Conservation (phyloP, 1,140 invertebrate genomes). For the Caenorhabditis latens region DNA sequence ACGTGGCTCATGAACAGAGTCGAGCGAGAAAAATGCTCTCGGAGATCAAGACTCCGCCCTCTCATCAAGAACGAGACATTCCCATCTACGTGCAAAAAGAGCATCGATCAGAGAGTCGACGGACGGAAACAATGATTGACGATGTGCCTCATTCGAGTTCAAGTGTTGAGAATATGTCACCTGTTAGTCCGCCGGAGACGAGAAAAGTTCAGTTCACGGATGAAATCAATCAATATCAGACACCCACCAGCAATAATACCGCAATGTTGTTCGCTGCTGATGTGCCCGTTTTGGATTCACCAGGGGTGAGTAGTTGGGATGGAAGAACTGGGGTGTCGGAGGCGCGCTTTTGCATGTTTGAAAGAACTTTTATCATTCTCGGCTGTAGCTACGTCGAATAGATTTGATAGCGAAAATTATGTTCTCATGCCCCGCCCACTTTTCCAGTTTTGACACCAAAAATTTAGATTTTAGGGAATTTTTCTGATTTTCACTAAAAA, state of each 20-base stretch:
- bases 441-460: too few species aligned
- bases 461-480: too few species aligned
- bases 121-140: slow-evolving; percentile 57
- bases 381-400: too few species aligned
- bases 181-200: slow-evolving; percentile 30
- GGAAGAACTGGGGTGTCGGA: too few species aligned
- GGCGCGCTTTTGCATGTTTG: not conserved
- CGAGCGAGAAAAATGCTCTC: slow-evolving; percentile 33
- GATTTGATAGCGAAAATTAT: too few species aligned
- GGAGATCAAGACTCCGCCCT: not conserved
- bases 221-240: slow-evolving; percentile 20
- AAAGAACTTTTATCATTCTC: too few species aligned
- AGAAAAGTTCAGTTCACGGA: slow-evolving; percentile 40
- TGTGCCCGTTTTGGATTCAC: slow-evolving; percentile 53
- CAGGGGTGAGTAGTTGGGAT: slow-evolving; percentile 5
- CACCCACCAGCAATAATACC: not conserved
- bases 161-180: slow-evolving; percentile 43
- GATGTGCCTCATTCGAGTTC: slow-evolving; percentile 48
- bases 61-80: slow-evolving; percentile 21
- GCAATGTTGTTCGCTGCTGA: slow-evolving; percentile 12
- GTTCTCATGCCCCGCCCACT: too few species aligned
- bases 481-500: too few species aligned
- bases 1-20: slow-evolving; percentile 54
- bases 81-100: slow-evolving; percentile 8
- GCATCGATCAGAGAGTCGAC: not conserved